phyloP scores from a whole-genome alignment of 2,113 vertebrate genomes.

The Mus spicilegus region DNA sequence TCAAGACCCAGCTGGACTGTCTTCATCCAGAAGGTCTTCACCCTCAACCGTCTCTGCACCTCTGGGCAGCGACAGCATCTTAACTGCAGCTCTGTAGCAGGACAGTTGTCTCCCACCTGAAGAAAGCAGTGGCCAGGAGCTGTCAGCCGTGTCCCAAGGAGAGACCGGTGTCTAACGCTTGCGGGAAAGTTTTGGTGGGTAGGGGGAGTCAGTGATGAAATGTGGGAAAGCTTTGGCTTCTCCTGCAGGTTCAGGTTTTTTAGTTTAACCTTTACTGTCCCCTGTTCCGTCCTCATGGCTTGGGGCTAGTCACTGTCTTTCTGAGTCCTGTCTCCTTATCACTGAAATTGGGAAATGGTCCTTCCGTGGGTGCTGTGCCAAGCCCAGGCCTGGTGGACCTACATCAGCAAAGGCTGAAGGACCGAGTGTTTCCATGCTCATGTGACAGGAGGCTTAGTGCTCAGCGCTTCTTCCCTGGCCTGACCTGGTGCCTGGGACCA shows the following conservation, averaged over 20 bases:
- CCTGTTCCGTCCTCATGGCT: not conserved
- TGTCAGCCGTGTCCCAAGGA: not conserved
- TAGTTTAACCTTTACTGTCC: not conserved
- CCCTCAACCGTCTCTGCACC: not conserved
- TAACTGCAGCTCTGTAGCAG: not conserved
- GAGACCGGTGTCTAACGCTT: not conserved
- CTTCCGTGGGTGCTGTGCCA: not conserved
- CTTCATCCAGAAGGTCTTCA: not conserved
- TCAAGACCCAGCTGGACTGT: not conserved
- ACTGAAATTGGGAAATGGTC: not conserved
- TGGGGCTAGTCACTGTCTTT: slow-evolving; percentile 42
- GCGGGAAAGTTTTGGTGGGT: not conserved
- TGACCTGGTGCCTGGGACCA: not conserved
- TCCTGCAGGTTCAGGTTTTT: not conserved
- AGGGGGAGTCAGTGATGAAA: not conserved
- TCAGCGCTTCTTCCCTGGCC: not conserved
- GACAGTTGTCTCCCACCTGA: not conserved
- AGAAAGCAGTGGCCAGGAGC: not conserved
- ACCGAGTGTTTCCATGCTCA: not conserved
- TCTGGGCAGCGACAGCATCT: not conserved
- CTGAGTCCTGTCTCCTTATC: not conserved
- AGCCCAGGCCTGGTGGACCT: not conserved
- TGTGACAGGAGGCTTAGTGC: not conserved
- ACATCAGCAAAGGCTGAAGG: not conserved
- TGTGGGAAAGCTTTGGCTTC: not conserved